Percentiles rank a stretch among this genome's conserved stretches.
Evolutionary conservation across 2,797 vertebrate genomes (phyloP).

Genomic region (Amblyraja radiata): DNA sequence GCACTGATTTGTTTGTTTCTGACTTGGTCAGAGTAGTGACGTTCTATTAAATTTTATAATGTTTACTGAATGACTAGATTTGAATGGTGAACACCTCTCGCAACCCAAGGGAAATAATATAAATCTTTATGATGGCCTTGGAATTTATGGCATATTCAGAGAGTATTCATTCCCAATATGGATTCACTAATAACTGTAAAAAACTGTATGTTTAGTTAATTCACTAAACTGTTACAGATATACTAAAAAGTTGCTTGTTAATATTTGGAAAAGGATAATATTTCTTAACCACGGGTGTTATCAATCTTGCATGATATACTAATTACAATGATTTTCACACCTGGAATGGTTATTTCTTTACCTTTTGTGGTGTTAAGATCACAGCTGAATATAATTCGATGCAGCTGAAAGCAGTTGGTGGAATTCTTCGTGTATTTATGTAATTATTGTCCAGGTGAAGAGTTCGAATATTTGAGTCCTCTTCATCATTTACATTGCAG

Average conservation of each 20-base stretch:
- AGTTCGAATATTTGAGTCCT: slow-evolving; percentile 72
- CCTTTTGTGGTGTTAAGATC: slow-evolving; percentile 80
- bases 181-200: not conserved
- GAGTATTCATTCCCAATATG: not conserved
- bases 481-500: slow-evolving; percentile 64
- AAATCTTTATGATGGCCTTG: not conserved
- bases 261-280: not conserved
- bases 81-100: not conserved
- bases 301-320: not conserved
- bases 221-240: not conserved
- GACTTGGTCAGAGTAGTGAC: not conserved
- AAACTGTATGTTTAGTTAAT: not conserved
- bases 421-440: slow-evolving; percentile 72
- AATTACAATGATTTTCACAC: not conserved
- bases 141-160: not conserved
- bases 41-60: not conserved
- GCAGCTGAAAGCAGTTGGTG: slow-evolving; percentile 78
- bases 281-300: not conserved
- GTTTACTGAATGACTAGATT: not conserved
- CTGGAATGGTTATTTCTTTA: slow-evolving; percentile 50
- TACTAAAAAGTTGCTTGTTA: not conserved
- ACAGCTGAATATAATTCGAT: slow-evolving; percentile 79
- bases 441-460: slow-evolving; percentile 90
- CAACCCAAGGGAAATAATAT: not conserved
- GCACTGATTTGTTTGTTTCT: slow-evolving; percentile 1